phyloP scores from a whole-genome alignment of 2,888 invertebrate species.

The Sipunculus nudus region DNA sequence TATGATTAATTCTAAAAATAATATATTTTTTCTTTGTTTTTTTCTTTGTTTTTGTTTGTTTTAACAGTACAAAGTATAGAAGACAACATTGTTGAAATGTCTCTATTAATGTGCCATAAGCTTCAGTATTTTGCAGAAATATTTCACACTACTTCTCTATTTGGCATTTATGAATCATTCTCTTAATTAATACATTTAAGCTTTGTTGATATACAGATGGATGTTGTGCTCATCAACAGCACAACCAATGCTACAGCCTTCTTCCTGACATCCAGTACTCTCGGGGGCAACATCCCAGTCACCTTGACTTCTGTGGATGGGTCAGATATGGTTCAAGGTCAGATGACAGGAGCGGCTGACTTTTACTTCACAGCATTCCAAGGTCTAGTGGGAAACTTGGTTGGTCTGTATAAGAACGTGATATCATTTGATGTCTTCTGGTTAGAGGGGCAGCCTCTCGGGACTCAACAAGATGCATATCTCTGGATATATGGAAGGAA shows the following conservation, averaged over 20 bases:
- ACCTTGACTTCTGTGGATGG: not conserved
- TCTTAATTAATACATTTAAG: no score
- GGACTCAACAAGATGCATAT: conserved; percentile 3
- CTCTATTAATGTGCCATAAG: no score
- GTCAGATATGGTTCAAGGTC: not conserved
- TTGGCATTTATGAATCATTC: no score
- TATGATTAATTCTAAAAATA: no score
- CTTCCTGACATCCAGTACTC: not conserved
- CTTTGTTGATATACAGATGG: no score
- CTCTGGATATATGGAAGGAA: conserved; percentile 16
- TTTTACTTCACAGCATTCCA: not conserved
- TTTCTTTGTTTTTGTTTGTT: no score
- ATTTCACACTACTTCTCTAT: no score
- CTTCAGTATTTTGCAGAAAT: no score
- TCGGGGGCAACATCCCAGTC: not conserved
- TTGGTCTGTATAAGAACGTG: conserved; percentile 39
- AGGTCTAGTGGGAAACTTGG: conserved; percentile 28
- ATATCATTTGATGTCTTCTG: conserved; percentile 3
- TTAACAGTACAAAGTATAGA: no score
- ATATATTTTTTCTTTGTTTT: no score
- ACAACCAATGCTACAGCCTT: not conserved
- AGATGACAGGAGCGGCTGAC: not conserved
- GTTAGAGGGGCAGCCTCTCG: not conserved
- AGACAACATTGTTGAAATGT: no score
- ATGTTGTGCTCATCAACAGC: not conserved